These are phyloP conservation scores for Rhamnusium bicolor DNA, from an alignment of 2,888 invertebrate genomes.

Conservation along the genomic window DNA sequence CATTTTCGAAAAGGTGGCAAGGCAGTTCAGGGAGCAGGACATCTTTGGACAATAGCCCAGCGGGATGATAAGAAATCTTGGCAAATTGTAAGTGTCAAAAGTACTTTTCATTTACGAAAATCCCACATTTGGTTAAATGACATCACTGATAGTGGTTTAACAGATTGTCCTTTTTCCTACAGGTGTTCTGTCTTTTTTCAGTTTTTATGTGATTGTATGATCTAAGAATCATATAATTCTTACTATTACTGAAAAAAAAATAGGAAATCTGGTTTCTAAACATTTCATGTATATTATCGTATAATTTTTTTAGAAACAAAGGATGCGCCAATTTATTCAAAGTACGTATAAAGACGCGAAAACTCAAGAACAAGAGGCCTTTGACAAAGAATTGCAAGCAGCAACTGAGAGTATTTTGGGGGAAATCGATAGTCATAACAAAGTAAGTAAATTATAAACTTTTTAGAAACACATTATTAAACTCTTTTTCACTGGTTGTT, in stretches of 20 bases:
- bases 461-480: too few species aligned
- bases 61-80: slow-evolving; percentile 75
- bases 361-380: slow-evolving; percentile 66
- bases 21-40: slow-evolving; percentile 90
- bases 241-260: too few species aligned
- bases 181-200: too few species aligned
- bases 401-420: slow-evolving; percentile 74
- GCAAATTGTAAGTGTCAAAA: slow-evolving; percentile 73
- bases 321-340: slow-evolving; percentile 74
- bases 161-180: too few species aligned
- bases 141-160: too few species aligned
- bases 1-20: slow-evolving; percentile 91
- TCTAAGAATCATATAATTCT: too few species aligned
- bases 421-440: slow-evolving; percentile 53
- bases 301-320: slow-evolving; percentile 70
- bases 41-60: slow-evolving; percentile 90
- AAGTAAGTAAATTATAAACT: slow-evolving; percentile 33
- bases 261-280: too few species aligned
- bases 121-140: too few species aligned
- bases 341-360: slow-evolving; percentile 63
- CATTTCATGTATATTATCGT: neutral
- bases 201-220: too few species aligned
- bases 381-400: slow-evolving; percentile 72
- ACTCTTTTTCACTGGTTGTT: too few species aligned
- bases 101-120: too few species aligned